phyloP scores from a whole-genome alignment of 2,113 vertebrate species.

The Poeciliopsis retropinna region DNA sequence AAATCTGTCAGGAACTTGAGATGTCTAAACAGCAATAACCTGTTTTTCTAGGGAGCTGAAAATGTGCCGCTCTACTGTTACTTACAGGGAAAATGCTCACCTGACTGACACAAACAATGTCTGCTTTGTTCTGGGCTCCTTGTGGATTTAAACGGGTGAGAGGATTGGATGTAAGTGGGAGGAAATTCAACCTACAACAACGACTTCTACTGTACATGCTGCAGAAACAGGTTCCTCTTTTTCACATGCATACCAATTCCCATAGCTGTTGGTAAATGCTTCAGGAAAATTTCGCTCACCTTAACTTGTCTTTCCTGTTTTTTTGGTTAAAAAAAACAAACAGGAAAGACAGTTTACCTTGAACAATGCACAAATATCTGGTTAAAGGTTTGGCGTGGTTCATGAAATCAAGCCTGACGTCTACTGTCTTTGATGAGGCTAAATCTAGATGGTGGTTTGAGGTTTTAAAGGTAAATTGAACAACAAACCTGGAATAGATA shows the following conservation, averaged over 20 bases:
- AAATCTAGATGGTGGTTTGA: neutral
- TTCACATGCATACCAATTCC: neutral
- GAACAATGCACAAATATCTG: neutral
- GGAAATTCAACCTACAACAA: slow-evolving; percentile 27
- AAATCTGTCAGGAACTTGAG: neutral
- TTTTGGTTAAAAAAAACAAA: neutral
- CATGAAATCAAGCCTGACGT: neutral
- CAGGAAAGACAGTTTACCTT: neutral
- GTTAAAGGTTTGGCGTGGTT: neutral
- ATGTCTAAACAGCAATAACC: neutral
- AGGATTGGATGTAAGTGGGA: slow-evolving; percentile 4
- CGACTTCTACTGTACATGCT: slow-evolving; percentile 35
- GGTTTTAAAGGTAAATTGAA: too few relatives aligned
- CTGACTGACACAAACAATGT: slow-evolving; percentile 28
- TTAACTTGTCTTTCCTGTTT: neutral
- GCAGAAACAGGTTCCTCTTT: neutral
- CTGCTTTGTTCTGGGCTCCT: slow-evolving; percentile 20
- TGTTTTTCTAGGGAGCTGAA: neutral
- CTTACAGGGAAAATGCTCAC: neutral
- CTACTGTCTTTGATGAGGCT: neutral
- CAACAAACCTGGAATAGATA: too few relatives aligned
- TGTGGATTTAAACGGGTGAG: slow-evolving; percentile 16
- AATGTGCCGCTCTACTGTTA: neutral
- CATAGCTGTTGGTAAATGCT: neutral
- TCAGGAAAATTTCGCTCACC: neutral